phyloP scores from a whole-genome alignment of 2,797 vertebrate genomes.

The Lateolabrax maculatus region DNA sequence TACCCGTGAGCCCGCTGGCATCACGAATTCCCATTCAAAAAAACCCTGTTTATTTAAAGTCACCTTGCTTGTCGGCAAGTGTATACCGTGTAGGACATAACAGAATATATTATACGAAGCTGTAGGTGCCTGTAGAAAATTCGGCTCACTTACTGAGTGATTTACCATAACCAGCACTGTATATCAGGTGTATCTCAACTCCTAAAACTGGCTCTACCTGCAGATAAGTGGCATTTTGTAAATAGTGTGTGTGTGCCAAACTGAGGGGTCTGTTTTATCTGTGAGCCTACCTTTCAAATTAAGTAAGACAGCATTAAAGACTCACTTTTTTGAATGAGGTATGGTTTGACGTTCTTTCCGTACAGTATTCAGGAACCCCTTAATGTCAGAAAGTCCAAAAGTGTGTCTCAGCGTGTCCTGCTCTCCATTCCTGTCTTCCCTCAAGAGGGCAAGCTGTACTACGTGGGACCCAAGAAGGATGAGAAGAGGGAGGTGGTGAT shows the following conservation, averaged over 20 bases:
- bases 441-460: conserved; percentile 90
- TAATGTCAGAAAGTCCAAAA: neutral
- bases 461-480: conserved; percentile 92
- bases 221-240: neutral
- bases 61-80: rapidly evolving
- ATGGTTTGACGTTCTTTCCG: neutral
- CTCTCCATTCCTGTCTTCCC: conserved; percentile 1
- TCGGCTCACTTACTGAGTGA: neutral
- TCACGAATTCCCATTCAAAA: neutral
- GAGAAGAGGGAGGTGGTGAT: conserved; percentile 94
- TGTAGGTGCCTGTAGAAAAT: neutral
- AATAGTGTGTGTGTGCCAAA: neutral
- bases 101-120: rapidly evolving
- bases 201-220: neutral
- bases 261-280: neutral
- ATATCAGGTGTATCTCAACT: neutral
- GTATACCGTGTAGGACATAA: too few species aligned
- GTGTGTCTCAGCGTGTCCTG: neutral
- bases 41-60: neutral
- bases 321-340: neutral
- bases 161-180: neutral
- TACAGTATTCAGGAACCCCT: neutral
- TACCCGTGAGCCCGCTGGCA: neutral
- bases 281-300: neutral
- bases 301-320: neutral